Evolutionary conservation across 2,888 invertebrate genomes (phyloP), one percentile per base, ranked within the genome.

Genomic region (Amiota communis): DNA sequence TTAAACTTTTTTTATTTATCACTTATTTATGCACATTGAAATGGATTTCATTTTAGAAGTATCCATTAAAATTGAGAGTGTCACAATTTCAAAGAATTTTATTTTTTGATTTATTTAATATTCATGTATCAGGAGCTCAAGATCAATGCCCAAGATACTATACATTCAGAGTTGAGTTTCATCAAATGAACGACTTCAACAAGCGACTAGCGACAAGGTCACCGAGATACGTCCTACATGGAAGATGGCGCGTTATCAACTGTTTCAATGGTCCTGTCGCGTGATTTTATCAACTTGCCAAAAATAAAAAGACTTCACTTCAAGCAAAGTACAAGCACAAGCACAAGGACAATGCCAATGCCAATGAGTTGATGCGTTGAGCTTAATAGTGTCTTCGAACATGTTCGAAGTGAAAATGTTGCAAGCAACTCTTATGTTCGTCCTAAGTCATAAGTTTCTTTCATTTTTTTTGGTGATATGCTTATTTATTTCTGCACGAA

Each of bases 171-270:
- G 23, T 23, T 3, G 23, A 23, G 23, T 23, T 3, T 23, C 12
- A 1, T 1, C 11, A 51, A 51, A 3, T 12, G 13, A 51, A 59
- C 20, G 59, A 59, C 59, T 20, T 15, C 8, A 59, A 63, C 59
- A 17, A 59, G 17, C 11, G 59, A 59, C 4, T 59, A 3, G 59
- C 17, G 13, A 15, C 0, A 59, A 17, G 17, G 11, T 2, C 11
- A 63, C 63, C 63, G 51, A n/a, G 8, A 47, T n/a, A 71, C 77
- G 75, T 79, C 84, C 77, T 77, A 73, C 75, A 81, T 77, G 79
- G 51, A 36, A 78, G 81, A 80, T 72, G 68, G 75, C 76, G 71
- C 80, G 82, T 82, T 85, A 86, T 85, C 82, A 85, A 85, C 85
- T 85, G 81, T 82, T 23, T 23, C 23, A 23, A 23, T 23, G 23